Conservation (phyloP, 2,888 invertebrate species). For the Epicampocera succincta region DNA sequence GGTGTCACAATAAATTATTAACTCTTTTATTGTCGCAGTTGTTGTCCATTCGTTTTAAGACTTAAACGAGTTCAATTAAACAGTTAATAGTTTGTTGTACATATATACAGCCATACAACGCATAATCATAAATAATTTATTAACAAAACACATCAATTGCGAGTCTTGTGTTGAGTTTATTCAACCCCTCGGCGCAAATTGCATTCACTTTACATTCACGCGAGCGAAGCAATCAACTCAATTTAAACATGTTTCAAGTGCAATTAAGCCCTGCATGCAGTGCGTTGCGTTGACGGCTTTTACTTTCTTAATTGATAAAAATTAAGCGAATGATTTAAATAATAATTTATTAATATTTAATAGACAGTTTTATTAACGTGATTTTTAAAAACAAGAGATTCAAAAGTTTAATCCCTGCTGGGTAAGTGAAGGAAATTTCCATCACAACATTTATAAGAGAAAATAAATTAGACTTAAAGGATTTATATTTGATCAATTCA, state of each 20-base stretch:
- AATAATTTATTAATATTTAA: slow-evolving; percentile 13
- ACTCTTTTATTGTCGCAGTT: background rate
- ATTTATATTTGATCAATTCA: too few relatives aligned
- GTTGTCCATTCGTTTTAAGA: slow-evolving; percentile 7
- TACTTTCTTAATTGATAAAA: background rate
- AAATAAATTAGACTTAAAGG: too few relatives aligned
- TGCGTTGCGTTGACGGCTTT: background rate
- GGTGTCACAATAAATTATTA: slow-evolving; percentile 22
- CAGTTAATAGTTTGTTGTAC: too few relatives aligned
- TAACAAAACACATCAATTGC: background rate
- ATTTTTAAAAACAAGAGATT: too few relatives aligned
- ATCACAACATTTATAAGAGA: too few relatives aligned
- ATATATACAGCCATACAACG: too few relatives aligned
- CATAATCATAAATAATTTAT: slow-evolving; percentile 20
- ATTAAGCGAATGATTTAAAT: background rate
- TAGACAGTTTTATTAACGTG: too few relatives aligned
- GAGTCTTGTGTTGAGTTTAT: slow-evolving; percentile 14
- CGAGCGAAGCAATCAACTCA: slow-evolving; percentile 14
- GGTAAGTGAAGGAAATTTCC: too few relatives aligned
- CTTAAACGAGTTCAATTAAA: background rate
- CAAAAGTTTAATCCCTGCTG: too few relatives aligned
- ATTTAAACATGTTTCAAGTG: slow-evolving; percentile 26
- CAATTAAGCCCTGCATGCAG: background rate
- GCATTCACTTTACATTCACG: slow-evolving; percentile 14
- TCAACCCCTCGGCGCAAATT: slow-evolving; percentile 1